Evolutionary conservation across 2,888 invertebrate species (phyloP).

Genomic region (Pachliopta kotzebuea): DNA sequence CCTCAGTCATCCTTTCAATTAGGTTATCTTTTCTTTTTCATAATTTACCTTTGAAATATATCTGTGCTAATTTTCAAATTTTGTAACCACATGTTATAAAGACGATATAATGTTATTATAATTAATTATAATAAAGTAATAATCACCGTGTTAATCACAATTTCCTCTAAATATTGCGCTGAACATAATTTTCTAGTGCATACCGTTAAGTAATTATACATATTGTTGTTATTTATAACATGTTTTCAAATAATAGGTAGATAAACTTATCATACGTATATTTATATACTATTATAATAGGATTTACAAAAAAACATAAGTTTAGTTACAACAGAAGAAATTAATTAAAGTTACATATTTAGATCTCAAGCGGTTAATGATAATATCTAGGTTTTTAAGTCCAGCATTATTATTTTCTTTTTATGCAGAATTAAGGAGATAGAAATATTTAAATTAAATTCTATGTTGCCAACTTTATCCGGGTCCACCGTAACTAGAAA

Average conservation of each 20-base stretch:
- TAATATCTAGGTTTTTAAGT: too few species aligned
- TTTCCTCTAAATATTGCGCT: not conserved
- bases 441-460: too few species aligned
- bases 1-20: not conserved
- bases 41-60: not conserved
- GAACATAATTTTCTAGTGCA: not conserved
- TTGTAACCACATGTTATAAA: not conserved
- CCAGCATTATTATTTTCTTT: too few species aligned
- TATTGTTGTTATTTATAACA: not conserved
- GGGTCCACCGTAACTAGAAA: conserved; percentile 11
- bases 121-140: not conserved
- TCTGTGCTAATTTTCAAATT: not conserved
- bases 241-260: too few species aligned
- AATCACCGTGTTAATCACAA: not conserved
- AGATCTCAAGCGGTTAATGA: too few species aligned
- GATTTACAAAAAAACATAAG: too few species aligned
- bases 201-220: not conserved
- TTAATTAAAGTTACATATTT: too few species aligned
- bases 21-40: not conserved
- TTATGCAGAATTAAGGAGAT: too few species aligned
- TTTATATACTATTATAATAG: too few species aligned
- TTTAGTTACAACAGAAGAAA: too few species aligned
- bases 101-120: not conserved
- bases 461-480: not conserved
- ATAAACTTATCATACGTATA: too few species aligned